Conservation (phyloP, 2,797 vertebrate genomes). For the Sebastes steindachneri region DNA sequence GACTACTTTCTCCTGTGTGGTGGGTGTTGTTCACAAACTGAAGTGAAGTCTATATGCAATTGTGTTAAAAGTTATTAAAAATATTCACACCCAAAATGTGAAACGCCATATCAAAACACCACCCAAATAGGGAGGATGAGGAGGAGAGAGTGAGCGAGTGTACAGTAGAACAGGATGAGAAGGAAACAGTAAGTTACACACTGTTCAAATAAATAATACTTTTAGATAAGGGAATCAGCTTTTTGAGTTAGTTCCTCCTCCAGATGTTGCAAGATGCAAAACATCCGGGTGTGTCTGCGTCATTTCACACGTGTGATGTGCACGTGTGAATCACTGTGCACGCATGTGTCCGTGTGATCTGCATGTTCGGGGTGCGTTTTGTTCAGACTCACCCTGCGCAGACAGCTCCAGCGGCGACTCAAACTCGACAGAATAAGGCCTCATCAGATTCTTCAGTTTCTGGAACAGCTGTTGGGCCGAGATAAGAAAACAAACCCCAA, state of each 20-base stretch:
- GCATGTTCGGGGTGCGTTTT: constrained; percentile 13
- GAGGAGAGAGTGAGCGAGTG: neutral
- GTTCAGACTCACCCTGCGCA: constrained; percentile 90
- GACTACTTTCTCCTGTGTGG: neutral
- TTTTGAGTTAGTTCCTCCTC: constrained; percentile 6
- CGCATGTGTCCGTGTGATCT: neutral
- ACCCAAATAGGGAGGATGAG: neutral
- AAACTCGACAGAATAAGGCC: constrained; percentile 94
- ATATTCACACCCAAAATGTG: neutral
- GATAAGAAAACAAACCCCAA: constrained; percentile 74
- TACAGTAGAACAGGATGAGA: neutral
- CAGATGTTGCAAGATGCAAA: neutral
- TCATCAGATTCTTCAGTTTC: constrained; percentile 99
- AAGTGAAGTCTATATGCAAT: neutral
- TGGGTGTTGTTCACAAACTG: neutral
- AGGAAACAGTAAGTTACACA: neutral
- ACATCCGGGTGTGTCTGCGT: neutral
- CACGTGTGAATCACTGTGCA: neutral
- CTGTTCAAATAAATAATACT: neutral
- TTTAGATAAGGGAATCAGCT: constrained; percentile 10
- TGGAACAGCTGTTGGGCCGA: constrained; percentile 91
- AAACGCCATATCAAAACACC: neutral
- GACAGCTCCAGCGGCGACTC: constrained; percentile 98
- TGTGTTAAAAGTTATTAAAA: neutral
- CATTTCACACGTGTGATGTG: neutral